Evolutionary conservation across 2,797 vertebrate genomes (phyloP), one percentile per base, ranked within the genome.

Genomic region (Chloroceryle amazona): DNA sequence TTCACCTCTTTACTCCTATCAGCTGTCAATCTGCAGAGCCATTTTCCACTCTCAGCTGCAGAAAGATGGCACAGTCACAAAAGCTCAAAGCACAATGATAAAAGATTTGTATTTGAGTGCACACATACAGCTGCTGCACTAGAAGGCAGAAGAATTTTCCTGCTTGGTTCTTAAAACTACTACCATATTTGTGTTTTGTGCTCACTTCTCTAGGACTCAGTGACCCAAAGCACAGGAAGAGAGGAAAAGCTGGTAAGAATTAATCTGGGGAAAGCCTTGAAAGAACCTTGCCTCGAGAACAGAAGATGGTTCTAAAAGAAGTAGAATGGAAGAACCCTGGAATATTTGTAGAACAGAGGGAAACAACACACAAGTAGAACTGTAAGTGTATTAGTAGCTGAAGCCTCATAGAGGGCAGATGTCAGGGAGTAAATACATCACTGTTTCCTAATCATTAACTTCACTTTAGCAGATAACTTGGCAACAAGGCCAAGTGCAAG

Each of bases 21-120:
- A 81, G 75, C 58, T 81, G 28, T 49, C 68, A 90, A 31, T 72
- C 49, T 47, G 39, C n/a, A 88, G 85, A 81, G 54, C 74, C 31
- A 54, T 89, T 70, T 93, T 84, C 78, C 62, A 68, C 58, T 86
- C 90, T 79, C 49, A 81, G 66, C 10, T 86, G 76, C 49, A 89
- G 62, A 86, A 94, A 85, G 61, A 74, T 18, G 37, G 49, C 41
- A 57, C 11, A 66, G 67, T 80, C 15, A 4, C 31, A 70, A 83
- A 89, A 87, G 31, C 37, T 81, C 57, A 90, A 79, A 61, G 62
- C 54, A 75, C 46, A 85, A 11, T 44, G 39, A 55, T n/a, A 66
- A 93, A 83, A 74, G 37, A 79, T 33, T 35, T 44, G 57, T 78
- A 78, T 68, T 75, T 61, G 18, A 92, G 62, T 81, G 20, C 37